Evolutionary conservation across 2,888 invertebrate genomes (phyloP), one percentile per base, ranked within the genome.

Genomic region (Eupithecia pulchellata): DNA sequence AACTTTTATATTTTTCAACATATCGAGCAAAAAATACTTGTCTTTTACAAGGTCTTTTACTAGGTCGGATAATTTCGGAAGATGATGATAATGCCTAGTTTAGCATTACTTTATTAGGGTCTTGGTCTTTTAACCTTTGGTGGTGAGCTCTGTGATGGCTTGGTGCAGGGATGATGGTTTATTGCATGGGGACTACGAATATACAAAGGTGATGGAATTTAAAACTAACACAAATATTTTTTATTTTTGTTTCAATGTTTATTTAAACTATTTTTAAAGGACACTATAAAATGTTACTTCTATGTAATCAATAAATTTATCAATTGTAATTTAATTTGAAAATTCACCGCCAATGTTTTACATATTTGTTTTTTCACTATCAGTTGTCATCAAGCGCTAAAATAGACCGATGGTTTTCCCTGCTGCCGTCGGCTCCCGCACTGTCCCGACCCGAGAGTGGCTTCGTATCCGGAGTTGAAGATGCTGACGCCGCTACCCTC

Each of bases 341-440:
- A 0, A 4, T 11, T 25, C 13, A n/a, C 20, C 6, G 20, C 42
- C 42, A 20, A 47, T n/a, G 13, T 30, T n/a, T 30, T 30, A 60
- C 11, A 20, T 20, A 5, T 63, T 47, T 32, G 67, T 73, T 78
- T 80, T 39, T 79, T 76, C 66, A 67, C 74, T 68, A 73, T 75
- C 93, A 97, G 97, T 93, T 97, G 84, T 96, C 96, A 79, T 96
- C 97, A 68, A 95, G 96, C 75, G 97, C 97, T 73, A 97, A 97
- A 93, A 97, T 97, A 83, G 97, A 97, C 83, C 95, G 97, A 64
- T 97, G 97, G 97, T 97, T 97, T 87, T 96, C 97, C 75, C 95
- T 97, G 77, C 92, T 97, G 78, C 96, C 95, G 27, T 84, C 84
- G 52, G 94, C 95, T 14, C 89, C 95, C 25, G 95, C 96, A 20